Evolutionary conservation across 37 sponge, comb jelly and placozoan species (phyloP).

Genomic region (Aphrocallistes beatrix): DNA sequence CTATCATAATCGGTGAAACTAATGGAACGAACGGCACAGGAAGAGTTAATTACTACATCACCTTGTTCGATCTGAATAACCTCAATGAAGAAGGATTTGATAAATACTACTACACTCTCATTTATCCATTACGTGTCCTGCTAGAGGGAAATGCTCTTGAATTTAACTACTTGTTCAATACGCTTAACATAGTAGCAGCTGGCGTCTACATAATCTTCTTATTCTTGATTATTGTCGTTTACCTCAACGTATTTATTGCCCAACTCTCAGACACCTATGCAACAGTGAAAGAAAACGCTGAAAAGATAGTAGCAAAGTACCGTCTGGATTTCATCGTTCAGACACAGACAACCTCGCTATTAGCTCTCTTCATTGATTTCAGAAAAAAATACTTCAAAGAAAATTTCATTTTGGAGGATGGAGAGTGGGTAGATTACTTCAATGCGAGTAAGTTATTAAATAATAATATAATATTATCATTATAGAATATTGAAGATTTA

Average conservation of each 20-base stretch:
- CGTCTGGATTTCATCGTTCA: background rate
- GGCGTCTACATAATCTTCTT: background rate
- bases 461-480: background rate
- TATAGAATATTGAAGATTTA: background rate
- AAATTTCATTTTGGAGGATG: background rate
- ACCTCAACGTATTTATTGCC: conserved; percentile 5
- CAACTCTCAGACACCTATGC: conserved; percentile 12
- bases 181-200: background rate
- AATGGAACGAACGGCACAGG: background rate
- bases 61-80: background rate
- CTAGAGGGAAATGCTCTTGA: background rate
- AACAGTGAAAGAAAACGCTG: background rate
- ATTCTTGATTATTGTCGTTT: background rate
- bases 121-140: background rate
- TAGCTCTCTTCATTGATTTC: conserved; percentile 7
- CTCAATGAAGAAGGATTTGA: background rate
- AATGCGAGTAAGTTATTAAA: background rate
- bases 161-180: background rate
- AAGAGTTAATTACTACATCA: background rate
- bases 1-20: background rate
- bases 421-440: conserved; percentile 7
- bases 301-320: background rate
- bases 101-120: background rate
- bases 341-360: background rate
- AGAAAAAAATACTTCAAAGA: background rate